Evolutionary conservation across 2,888 invertebrate species (phyloP).

Genomic region (Cheilosia urbana): DNA sequence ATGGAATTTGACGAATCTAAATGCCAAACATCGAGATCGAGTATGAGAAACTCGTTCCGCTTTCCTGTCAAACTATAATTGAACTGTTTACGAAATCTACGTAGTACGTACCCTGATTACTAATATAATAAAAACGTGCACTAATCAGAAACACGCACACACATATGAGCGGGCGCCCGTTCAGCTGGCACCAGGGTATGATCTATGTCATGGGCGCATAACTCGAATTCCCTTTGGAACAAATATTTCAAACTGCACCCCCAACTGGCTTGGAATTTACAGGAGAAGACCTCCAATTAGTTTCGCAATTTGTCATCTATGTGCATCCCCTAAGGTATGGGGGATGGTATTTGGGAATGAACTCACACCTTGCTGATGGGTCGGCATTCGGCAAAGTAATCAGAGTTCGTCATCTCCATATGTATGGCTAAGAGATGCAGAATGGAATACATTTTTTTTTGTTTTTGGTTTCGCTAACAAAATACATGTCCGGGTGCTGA

Average conservation of each 20-base stretch:
- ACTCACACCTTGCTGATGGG: constrained; percentile 1
- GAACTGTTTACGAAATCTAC: constrained; percentile 30
- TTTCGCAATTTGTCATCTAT: constrained; percentile 56
- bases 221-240: constrained; percentile 48
- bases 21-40: constrained; percentile 2
- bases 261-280: constrained; percentile 13
- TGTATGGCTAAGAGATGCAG: neutral
- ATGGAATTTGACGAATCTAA: constrained; percentile 58
- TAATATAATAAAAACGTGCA: constrained; percentile 30
- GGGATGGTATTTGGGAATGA: neutral
- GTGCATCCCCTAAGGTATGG: constrained; percentile 4
- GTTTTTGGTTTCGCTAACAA: neutral
- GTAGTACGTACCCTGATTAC: constrained; percentile 34
- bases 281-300: constrained; percentile 60
- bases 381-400: neutral
- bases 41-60: neutral
- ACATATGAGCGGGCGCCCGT: neutral
- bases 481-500: neutral
- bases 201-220: constrained; percentile 47
- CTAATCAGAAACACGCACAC: constrained; percentile 17
- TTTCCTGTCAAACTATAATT: constrained; percentile 28
- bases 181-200: neutral
- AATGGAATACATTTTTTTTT: neutral
- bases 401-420: constrained; percentile 30
- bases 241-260: constrained; percentile 39